phyloP scores from a whole-genome alignment of 2,113 vertebrate species.

The Kryptolebias marmoratus region DNA sequence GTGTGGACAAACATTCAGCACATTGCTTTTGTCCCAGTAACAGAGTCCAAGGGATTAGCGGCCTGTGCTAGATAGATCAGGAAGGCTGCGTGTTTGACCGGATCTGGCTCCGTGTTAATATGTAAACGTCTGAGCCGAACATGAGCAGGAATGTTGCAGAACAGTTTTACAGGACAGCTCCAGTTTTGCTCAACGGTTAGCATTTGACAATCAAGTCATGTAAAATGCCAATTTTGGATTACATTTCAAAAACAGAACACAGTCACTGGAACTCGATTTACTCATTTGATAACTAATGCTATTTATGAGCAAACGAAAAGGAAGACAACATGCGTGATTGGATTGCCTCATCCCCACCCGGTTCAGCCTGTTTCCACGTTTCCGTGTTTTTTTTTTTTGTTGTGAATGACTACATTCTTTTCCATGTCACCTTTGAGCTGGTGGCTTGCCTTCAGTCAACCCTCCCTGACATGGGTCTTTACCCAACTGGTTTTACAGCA shows the following conservation, averaged over 20 bases:
- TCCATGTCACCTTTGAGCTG: not conserved
- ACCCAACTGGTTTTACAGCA: slow-evolving; percentile 43
- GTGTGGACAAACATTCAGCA: slow-evolving; percentile 49
- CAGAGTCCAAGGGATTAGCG: slow-evolving; percentile 66
- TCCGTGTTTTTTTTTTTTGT: slow-evolving; percentile 14
- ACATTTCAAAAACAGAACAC: not conserved
- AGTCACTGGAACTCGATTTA: not conserved
- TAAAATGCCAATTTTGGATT: not conserved
- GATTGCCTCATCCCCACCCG: slow-evolving; percentile 11
- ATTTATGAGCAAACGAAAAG: slow-evolving; percentile 12
- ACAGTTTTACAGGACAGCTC: not conserved
- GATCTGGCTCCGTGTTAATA: slow-evolving; percentile 7
- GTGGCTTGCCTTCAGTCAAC: slow-evolving; percentile 1
- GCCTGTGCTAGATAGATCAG: slow-evolving; percentile 41
- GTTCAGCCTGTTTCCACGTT: slow-evolving; percentile 32
- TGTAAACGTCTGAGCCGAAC: slow-evolving; percentile 6
- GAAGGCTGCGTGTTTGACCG: slow-evolving; percentile 34
- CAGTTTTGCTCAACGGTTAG: not conserved
- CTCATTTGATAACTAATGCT: slow-evolving; percentile 13
- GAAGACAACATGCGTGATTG: not conserved
- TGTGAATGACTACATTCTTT: not conserved
- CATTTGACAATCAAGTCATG: not conserved
- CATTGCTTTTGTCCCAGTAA: slow-evolving; percentile 58
- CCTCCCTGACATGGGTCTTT: not conserved
- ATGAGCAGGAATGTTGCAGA: not conserved